Evolutionary conservation across 2,113 vertebrate genomes (phyloP), one percentile per base, ranked within the genome.

Genomic region (Gadus chalcogrammus): DNA sequence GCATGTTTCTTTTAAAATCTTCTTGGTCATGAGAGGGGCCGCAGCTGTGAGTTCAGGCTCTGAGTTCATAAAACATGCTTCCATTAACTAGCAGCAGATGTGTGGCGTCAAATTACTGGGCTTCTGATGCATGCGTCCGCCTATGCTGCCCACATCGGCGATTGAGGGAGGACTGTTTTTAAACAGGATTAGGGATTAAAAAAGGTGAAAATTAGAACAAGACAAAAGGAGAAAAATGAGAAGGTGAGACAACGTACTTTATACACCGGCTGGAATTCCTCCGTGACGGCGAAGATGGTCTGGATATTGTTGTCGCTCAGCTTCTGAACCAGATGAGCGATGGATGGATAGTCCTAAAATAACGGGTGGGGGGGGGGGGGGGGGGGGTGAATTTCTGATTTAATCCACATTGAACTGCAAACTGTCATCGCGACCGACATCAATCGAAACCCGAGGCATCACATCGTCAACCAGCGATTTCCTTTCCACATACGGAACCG

Each of bases 261-360:
- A 78, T 99, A 99, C 82, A 99, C 94, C 0, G 96, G 93, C 82
- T 98, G 96, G 85, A 98, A 98, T 86, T 98, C 96, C 77, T 96
- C 92, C 18, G 97, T 99, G 58, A 99, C 94, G 9, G 97, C 97
- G 87, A 99, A 99, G 79, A 99, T 99, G 0, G 96, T 98, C 86
- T 99, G 97, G 80, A 99, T 99, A 80, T 99, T 99, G 90, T 99
- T 99, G 87, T 99, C 97, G 38, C 97, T 98, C 74, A 99, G 91
- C 82, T 99, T 99, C 88, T 99, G 97, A 42, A 98, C 96, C 69
- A 99, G 93, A 80, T 99, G 97, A 83, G 97, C 97, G 70, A 99
- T 98, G 27, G 97, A 99, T 15, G 97, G 97, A 76, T 99, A 99
- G 88, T 99, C 97, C 97, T 0, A 88, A 88, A 58, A 58, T 17